Conservation (phyloP, 2,888 invertebrate species). For the Camponotus fellah region DNA sequence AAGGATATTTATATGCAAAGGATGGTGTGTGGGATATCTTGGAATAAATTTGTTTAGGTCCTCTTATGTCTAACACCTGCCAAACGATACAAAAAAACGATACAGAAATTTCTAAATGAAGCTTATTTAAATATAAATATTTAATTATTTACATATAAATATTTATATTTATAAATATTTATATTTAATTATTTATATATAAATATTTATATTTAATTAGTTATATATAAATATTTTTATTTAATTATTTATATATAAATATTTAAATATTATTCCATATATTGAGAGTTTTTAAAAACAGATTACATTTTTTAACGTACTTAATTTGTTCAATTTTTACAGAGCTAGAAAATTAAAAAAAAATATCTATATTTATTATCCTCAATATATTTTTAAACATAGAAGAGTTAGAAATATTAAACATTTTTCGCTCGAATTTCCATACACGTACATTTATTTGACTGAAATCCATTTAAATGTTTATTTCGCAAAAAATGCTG, state of each 20-base stretch:
- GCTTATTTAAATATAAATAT: too few species aligned
- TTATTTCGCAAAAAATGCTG: neutral
- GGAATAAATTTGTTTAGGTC: neutral
- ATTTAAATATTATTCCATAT: neutral
- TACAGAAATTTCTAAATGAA: neutral
- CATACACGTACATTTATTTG: neutral
- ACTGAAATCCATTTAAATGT: neutral
- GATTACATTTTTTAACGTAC: neutral
- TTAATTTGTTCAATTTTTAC: neutral
- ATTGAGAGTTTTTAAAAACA: neutral
- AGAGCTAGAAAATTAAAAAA: neutral
- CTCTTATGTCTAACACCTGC: neutral
- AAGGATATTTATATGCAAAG: slow-evolving; percentile 6
- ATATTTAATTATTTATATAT: neutral
- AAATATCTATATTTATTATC: neutral
- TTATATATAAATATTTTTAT: neutral
- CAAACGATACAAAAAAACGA: neutral
- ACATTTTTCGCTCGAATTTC: neutral
- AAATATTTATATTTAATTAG: neutral
- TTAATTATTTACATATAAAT: too few species aligned
- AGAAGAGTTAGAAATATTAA: neutral
- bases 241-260: neutral
- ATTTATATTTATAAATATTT: too few species aligned
- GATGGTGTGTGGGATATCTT: neutral
- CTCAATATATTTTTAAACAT: neutral